Evolutionary conservation across 2,888 invertebrate genomes (phyloP).

Genomic region (Dryobota labecula): DNA sequence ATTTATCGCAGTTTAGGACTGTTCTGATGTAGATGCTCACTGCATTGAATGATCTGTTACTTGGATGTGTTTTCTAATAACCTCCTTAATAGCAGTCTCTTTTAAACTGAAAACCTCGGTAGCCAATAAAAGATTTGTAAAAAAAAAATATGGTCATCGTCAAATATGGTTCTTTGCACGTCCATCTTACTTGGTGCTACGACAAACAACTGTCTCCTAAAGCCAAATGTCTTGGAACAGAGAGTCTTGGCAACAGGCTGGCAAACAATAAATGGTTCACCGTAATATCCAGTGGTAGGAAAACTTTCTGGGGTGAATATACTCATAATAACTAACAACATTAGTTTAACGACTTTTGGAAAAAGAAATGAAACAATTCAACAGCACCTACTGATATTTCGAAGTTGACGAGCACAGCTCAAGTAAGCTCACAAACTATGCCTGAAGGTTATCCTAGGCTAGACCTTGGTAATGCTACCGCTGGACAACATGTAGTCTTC

Average conservation of each 20-base stretch:
- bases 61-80: background rate
- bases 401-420: background rate
- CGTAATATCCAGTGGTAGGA: background rate
- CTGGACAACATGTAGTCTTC: background rate
- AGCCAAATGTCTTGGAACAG: background rate
- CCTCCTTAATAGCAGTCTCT: background rate
- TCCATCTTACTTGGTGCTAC: background rate
- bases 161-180: background rate
- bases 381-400: background rate
- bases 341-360: background rate
- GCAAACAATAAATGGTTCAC: background rate
- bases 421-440: too few relatives aligned
- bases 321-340: background rate
- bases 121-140: too few relatives aligned
- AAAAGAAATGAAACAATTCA: background rate
- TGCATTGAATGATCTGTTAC: background rate
- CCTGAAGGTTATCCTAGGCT: too few relatives aligned
- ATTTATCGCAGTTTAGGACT: background rate
- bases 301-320: slow-evolving; percentile 23
- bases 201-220: background rate
- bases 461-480: background rate
- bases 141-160: background rate
- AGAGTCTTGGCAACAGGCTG: slow-evolving; percentile 15
- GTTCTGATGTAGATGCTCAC: background rate
- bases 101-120: background rate